Base-by-base conservation (phyloP, 2,797 vertebrate species). In the Amblyraja radiata region DNA sequence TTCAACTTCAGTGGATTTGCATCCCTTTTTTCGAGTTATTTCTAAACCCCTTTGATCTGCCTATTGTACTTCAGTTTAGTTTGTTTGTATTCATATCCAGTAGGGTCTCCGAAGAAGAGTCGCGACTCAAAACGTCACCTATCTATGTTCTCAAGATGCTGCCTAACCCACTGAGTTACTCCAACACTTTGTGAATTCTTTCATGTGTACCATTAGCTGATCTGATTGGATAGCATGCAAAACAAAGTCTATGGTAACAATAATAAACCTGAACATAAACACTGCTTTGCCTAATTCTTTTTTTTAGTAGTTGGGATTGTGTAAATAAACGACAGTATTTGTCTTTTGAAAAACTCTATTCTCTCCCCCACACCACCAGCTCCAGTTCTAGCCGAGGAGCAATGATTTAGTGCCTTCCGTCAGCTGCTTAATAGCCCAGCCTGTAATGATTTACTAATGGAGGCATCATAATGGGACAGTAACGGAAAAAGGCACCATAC, bases 371-470 rank as follows among this genome's bases (percentile, higher is more conserved):
- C 13, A 25, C 46, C 46, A 83, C 21, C 58, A 68, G 1, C 65
- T 68, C 65, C 16, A 58, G 25, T 86, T 86, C 58, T 21, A 23
- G 8, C 61, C 61, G 0, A 10, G n/a, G 14, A 36, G 16, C 65
- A 68, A 36, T 88, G 61, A 88, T 68, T 88, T 68, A 88, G 36
- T 88, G 84, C 84, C n/a, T 36, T 68, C 14, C 9, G 61, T 63
- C 32, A 68, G 7, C 63, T 18, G n/a, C 61, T 88, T 88, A 88
- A 88, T 88, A 88, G 61, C 84, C 61, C 84, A 88, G 84, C 84
- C 84, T 88, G 63, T 36, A 68, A n/a, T 88, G 61, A 88, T 88
- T 88, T 88, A 65, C 84, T 68, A 68, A 88, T 88, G 61, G n/a
- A 65, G n/a, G 84, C 61, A 65, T 88, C 61, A 21, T 7, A 68